Evolutionary conservation across 2,888 invertebrate genomes (phyloP), one percentile per base, ranked within the genome.

Genomic region (Eupeodes luniger): DNA sequence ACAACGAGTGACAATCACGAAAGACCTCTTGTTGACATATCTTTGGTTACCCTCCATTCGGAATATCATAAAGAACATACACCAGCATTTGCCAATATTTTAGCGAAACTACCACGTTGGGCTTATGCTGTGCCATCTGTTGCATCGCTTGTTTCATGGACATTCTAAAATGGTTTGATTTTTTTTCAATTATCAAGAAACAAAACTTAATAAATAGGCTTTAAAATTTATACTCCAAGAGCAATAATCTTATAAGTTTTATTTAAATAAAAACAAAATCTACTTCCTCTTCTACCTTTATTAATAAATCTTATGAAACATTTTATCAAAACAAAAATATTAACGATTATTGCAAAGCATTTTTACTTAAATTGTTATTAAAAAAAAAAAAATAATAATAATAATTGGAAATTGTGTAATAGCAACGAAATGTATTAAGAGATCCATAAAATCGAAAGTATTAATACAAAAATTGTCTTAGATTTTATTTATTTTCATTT

Each of bases 51-150:
- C 6, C 90, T 90, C 16, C 91, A 92, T 83, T 91, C 91, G 90
- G 92, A 92, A 79, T 91, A 91, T 66, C 91, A 92, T 57, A 91
- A 91, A 80, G 91, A 92, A 57, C 91, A 91, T 70, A 92, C 92
- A 34, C 90, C 91, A 19, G 89, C 91, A 27, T 92, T 92, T 90
- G 91, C 91, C 9, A 91, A 91, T 89, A 80, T 92, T 69, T 77
- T 92, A 47, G 89, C 90, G 27, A 91, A 91, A 84, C 66, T 91
- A 40, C 92, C 92, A 34, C 90, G 90, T 27, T 92, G 92, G 92
- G 91, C 91, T 1, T 91, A 91, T 81, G 91, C 90, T 51, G 91
- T 92, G 1, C 92, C 92, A 66, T 91, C 91, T 1, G 91, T 92
- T 5, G 91, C 92, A 47, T 90, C 91, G 11, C 87, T 92, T 44